phyloP scores from a whole-genome alignment of 1,140 invertebrate species.

The Asbolus verrucosus region DNA sequence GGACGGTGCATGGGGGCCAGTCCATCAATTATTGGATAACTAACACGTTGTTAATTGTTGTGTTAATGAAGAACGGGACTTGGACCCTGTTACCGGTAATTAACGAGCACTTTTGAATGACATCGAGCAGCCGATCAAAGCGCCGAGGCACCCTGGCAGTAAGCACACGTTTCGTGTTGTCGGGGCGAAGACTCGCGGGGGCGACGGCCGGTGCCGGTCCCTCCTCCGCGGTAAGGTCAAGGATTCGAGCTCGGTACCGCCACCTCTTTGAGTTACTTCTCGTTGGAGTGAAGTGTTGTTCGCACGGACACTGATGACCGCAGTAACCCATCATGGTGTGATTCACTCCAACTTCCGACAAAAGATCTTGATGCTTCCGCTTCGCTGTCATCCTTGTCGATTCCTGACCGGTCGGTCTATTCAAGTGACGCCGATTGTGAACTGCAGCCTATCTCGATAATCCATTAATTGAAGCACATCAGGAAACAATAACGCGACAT shows the following conservation, averaged over 20 bases:
- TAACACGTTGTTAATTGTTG: constrained; percentile 42
- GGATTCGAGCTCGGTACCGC: constrained; percentile 40
- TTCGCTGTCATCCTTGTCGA: constrained; percentile 29
- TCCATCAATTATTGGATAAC: constrained; percentile 26
- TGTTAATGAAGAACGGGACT: constrained; percentile 32
- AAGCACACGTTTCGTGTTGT: constrained; percentile 44
- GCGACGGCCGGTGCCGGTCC: constrained; percentile 42
- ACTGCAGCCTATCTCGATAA: constrained; percentile 13
- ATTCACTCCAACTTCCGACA: constrained; percentile 33
- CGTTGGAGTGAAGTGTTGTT: constrained; percentile 42
- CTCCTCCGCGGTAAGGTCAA: constrained; percentile 42
- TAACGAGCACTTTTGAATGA: constrained; percentile 45
- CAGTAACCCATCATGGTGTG: constrained; percentile 26
- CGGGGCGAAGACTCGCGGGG: constrained; percentile 41
- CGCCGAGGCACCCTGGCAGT: constrained; percentile 41
- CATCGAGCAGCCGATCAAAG: constrained; percentile 42
- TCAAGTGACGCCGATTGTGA: constrained; percentile 23
- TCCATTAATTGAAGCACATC: constrained; percentile 43
- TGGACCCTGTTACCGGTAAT: constrained; percentile 42
- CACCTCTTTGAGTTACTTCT: constrained; percentile 40
- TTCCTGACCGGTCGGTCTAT: constrained; percentile 33
- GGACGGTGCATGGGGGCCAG: constrained; percentile 9
- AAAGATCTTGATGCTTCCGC: constrained; percentile 31
- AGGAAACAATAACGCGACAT: constrained; percentile 36
- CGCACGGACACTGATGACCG: constrained; percentile 42